Evolutionary conservation across 2,888 invertebrate species (phyloP).

Genomic region (Galeopsomyia nigrocyanea): DNA sequence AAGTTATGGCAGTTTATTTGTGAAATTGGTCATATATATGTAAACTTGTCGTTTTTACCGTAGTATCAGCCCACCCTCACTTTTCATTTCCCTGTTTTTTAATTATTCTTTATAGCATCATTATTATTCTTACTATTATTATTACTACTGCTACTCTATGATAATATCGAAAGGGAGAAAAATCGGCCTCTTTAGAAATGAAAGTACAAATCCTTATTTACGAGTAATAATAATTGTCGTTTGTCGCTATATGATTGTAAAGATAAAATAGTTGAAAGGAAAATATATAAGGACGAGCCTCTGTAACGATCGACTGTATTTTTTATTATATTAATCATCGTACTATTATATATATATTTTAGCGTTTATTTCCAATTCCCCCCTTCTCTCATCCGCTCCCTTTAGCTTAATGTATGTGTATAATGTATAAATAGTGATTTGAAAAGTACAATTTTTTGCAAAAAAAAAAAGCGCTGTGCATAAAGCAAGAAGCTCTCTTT

Average conservation of each 20-base stretch:
- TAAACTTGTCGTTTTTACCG: constrained; percentile 29
- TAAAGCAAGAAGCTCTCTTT: constrained; percentile 24
- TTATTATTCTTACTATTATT: constrained; percentile 5
- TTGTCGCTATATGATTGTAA: constrained; percentile 26
- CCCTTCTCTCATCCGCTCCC: constrained; percentile 14
- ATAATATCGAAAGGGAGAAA: constrained; percentile 13
- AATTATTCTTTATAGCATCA: constrained; percentile 16
- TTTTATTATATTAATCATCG: constrained; percentile 34
- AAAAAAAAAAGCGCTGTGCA: constrained; percentile 33
- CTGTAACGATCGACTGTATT: constrained; percentile 42
- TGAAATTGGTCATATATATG: no score
- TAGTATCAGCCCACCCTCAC: no score
- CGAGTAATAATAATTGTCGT: constrained; percentile 32
- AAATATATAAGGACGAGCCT: constrained; percentile 33
- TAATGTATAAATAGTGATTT: constrained; percentile 35
- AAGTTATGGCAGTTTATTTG: no score
- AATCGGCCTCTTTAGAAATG: constrained; percentile 46
- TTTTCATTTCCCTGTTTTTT: constrained; percentile 15
- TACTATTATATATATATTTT: constrained; percentile 26
- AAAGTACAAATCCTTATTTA: constrained; percentile 48
- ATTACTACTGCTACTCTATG: constrained; percentile 1
- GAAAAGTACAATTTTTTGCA: constrained; percentile 38
- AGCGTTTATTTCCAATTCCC: constrained; percentile 22
- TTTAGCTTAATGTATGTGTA: neutral
- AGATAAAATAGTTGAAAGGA: constrained; percentile 28